Percentiles rank a stretch among this genome's conserved stretches.
Evolutionary conservation across 2,888 invertebrate genomes (phyloP).

Genomic region (Artemia sinica): DNA sequence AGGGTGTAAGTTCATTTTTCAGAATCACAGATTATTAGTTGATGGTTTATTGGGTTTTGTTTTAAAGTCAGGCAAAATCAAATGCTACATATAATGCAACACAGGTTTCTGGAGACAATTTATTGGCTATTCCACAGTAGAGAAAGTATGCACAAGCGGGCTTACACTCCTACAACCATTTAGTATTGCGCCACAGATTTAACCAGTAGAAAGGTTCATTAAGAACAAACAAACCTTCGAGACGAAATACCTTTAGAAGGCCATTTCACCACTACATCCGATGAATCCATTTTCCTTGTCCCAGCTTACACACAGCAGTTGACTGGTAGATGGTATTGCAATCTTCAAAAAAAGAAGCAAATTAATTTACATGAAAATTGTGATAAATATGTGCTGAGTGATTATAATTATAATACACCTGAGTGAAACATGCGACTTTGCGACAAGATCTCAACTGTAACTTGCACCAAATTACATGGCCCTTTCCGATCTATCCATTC

Average conservation of each 20-base stretch:
- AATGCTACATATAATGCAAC: not conserved
- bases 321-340: constrained; percentile 86
- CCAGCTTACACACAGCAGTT: constrained; percentile 82
- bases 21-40: too few species aligned
- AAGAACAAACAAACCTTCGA: constrained; percentile 37
- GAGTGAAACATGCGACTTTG: too few species aligned
- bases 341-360: constrained; percentile 42
- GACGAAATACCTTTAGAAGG: constrained; percentile 76
- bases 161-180: constrained; percentile 20
- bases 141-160: constrained; percentile 11
- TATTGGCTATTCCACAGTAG: constrained; percentile 1
- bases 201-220: constrained; percentile 1
- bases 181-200: too few species aligned
- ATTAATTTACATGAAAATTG: too few species aligned
- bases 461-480: too few species aligned
- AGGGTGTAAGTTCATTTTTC: too few species aligned
- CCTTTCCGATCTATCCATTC: too few species aligned
- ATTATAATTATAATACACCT: too few species aligned
- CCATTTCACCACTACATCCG: constrained; percentile 94
- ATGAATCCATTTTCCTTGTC: constrained; percentile 89
- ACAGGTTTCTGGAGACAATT: not conserved
- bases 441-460: too few species aligned
- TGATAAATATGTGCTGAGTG: too few species aligned
- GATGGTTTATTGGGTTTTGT: too few species aligned
- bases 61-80: too few species aligned